Conservation (phyloP, 2,888 invertebrate genomes). For the Entomobrya multifasciata region DNA sequence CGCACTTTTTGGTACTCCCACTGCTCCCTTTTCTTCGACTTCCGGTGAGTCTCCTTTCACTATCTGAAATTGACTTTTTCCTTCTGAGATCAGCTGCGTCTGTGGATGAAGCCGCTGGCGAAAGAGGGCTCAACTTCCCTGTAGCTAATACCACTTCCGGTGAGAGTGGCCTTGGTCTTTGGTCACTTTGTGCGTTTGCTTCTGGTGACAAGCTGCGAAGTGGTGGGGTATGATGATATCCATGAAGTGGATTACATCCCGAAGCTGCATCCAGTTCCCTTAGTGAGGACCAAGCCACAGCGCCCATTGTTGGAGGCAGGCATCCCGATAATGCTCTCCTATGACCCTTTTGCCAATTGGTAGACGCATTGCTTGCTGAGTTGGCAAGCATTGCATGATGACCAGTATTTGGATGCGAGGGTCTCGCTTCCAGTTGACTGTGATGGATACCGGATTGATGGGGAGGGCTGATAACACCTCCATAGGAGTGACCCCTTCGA, state of each 20-base stretch:
- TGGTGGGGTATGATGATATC: conserved; percentile 59
- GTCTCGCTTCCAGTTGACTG: conserved; percentile 78
- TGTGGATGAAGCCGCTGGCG: conserved; percentile 41
- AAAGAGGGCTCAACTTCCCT: conserved; percentile 71
- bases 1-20: conserved; percentile 19
- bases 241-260: conserved; percentile 39
- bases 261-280: conserved; percentile 77
- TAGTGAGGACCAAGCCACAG: conserved; percentile 79
- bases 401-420: conserved; percentile 79
- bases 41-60: conserved; percentile 35
- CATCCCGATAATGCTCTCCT: conserved; percentile 74
- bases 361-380: conserved; percentile 4
- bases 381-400: conserved; percentile 76
- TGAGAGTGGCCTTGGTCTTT: conserved; percentile 73
- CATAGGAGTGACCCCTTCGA: conserved; percentile 78
- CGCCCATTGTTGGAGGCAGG: conserved; percentile 79
- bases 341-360: conserved; percentile 69
- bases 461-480: conserved; percentile 77
- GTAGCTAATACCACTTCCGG: conserved; percentile 74
- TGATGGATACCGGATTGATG: conserved; percentile 77
- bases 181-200: not conserved
- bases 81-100: conserved; percentile 61
- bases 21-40: conserved; percentile 33
- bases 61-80: conserved; percentile 59
- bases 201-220: conserved; percentile 77